Conservation (phyloP, 2,113 vertebrate species). For the Lepisosteus oculatus region DNA sequence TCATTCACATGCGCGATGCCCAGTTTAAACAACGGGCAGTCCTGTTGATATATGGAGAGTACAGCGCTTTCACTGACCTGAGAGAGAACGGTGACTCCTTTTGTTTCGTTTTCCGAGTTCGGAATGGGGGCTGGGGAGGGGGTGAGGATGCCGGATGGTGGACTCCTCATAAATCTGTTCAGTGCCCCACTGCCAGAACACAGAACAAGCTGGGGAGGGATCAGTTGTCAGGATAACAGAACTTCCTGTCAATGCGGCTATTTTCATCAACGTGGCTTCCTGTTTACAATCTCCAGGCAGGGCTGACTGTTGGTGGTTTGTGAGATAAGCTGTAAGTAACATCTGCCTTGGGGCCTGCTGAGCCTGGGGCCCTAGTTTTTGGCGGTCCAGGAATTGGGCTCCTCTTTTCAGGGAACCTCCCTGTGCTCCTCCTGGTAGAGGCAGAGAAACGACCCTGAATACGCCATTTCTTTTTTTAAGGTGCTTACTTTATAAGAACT, state of each 20-base stretch:
- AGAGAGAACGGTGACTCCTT: no score
- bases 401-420: background rate
- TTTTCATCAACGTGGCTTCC: slow-evolving; percentile 20
- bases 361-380: background rate
- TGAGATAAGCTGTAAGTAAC: slow-evolving; percentile 11
- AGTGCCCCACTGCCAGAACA: background rate
- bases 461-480: no score
- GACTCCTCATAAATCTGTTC: no score
- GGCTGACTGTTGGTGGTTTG: slow-evolving; percentile 7
- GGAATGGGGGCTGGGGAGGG: no score
- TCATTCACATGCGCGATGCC: no score
- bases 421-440: background rate
- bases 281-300: slow-evolving; percentile 20
- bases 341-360: background rate
- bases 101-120: no score
- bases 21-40: no score
- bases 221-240: slow-evolving; percentile 4
- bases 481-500: no score
- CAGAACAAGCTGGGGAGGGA: background rate
- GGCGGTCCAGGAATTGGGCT: background rate
- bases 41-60: no score
- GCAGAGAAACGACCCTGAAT: no score
- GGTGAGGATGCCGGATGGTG: no score
- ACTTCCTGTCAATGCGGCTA: slow-evolving; percentile 21
- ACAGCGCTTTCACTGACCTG: no score